Evolutionary conservation across 2,888 invertebrate species (phyloP).

Genomic region (Hirtodrosophila confusa): DNA sequence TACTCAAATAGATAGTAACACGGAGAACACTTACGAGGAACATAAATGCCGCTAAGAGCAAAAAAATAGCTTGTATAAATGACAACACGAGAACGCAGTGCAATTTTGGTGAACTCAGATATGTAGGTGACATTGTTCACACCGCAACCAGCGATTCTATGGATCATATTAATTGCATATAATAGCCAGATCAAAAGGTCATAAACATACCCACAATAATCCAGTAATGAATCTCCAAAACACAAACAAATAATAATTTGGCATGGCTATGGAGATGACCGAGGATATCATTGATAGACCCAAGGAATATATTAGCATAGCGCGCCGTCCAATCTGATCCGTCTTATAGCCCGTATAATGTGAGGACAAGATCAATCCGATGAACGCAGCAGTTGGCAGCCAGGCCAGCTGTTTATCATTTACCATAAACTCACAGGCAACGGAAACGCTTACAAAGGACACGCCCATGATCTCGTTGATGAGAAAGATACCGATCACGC

Average conservation of each 20-base stretch:
- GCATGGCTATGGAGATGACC: constrained; percentile 24
- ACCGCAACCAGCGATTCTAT: constrained; percentile 29
- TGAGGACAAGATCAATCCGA: constrained; percentile 29
- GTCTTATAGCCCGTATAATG: constrained; percentile 37
- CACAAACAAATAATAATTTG: constrained; percentile 25
- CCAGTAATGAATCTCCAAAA: constrained; percentile 31
- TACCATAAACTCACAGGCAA: constrained; percentile 25
- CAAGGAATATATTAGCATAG: constrained; percentile 13
- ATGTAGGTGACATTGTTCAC: constrained; percentile 33
- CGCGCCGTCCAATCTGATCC: constrained; percentile 33
- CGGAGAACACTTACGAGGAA: constrained; percentile 32
- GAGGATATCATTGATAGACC: constrained; percentile 4
- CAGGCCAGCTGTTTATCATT: background rate
- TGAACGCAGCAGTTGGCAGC: constrained; percentile 13
- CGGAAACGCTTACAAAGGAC: background rate
- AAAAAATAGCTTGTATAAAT: constrained; percentile 23
- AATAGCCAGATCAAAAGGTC: no score
- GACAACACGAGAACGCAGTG: constrained; percentile 32
- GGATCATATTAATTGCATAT: background rate
- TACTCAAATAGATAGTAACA: no score
- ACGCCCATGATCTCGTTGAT: constrained; percentile 23
- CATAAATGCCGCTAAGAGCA: constrained; percentile 12
- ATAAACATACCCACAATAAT: constrained; percentile 29
- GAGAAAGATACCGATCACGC: constrained; percentile 6
- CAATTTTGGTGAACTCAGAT: constrained; percentile 26